Conservation (phyloP, 2,797 vertebrate species). For the Luscinia luscinia region DNA sequence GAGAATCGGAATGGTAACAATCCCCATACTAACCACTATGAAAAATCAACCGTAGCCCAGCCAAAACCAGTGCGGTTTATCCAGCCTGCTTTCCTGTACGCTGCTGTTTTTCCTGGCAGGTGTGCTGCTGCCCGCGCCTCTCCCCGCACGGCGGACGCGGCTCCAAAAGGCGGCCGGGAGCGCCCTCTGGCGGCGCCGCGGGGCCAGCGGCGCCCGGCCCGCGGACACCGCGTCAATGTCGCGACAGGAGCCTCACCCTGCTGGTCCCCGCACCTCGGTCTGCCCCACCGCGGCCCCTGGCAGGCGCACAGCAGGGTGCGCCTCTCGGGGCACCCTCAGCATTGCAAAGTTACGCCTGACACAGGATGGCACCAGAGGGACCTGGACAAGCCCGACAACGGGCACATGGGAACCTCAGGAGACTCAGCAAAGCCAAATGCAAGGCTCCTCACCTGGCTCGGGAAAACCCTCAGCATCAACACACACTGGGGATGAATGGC, state of each 20-base stretch:
- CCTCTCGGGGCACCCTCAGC: neutral
- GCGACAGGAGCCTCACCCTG: rapidly evolving
- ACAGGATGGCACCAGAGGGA: neutral
- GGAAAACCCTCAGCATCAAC: rapidly evolving
- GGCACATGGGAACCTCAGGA: neutral
- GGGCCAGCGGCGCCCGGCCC: neutral
- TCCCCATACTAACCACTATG: rapidly evolving
- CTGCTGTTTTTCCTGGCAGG: neutral
- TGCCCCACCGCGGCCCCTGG: rapidly evolving
- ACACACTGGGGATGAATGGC: neutral
- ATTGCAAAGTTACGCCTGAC: rapidly evolving
- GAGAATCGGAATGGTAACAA: neutral
- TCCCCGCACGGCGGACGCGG: neutral
- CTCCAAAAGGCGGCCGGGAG: conserved; percentile 20
- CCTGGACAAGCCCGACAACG: neutral
- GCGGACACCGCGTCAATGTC: rapidly evolving
- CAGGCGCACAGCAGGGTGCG: too few relatives aligned
- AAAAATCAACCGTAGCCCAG: neutral
- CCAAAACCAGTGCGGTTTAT: neutral
- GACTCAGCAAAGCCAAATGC: neutral
- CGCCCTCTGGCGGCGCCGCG: conserved; percentile 69
- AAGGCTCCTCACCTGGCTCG: neutral
- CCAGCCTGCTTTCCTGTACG: rapidly evolving
- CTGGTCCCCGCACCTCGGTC: rapidly evolving
- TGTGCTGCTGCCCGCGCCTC: rapidly evolving